Evolutionary conservation across 2,113 vertebrate species (phyloP).

Genomic region (Pipra filicauda): DNA sequence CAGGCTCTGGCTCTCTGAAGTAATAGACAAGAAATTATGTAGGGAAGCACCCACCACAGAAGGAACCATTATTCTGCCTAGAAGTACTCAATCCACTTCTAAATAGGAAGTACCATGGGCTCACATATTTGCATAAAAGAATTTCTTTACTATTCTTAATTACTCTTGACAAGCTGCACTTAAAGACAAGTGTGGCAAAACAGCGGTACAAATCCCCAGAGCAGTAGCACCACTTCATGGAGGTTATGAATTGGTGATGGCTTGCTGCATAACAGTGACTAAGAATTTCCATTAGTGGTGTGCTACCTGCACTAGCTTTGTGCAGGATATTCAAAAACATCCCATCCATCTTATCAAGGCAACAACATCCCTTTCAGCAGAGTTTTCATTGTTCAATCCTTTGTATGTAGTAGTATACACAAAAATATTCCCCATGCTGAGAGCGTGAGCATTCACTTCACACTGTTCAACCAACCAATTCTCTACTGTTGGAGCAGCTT

Average conservation of each 20-base stretch:
- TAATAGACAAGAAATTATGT: neutral
- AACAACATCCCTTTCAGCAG: neutral
- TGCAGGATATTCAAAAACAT: neutral
- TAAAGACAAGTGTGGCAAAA: neutral
- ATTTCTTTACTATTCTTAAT: neutral
- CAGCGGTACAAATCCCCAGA: neutral
- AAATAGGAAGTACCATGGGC: neutral
- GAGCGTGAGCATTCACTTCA: neutral
- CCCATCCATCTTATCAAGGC: neutral
- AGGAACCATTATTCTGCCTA: neutral
- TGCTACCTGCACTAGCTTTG: neutral
- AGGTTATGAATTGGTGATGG: neutral
- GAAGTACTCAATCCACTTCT: neutral
- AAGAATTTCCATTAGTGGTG: neutral
- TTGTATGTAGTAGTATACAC: neutral
- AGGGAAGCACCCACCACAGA: neutral
- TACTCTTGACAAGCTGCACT: neutral
- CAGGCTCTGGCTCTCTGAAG: neutral
- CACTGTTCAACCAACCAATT: neutral
- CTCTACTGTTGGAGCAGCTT: neutral
- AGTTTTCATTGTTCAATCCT: neutral
- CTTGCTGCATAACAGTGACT: neutral
- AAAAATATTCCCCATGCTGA: neutral
- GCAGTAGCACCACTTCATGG: neutral
- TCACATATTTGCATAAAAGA: neutral